Base-by-base conservation (phyloP, 2,888 invertebrate species). In the Tribolium freemani region DNA sequence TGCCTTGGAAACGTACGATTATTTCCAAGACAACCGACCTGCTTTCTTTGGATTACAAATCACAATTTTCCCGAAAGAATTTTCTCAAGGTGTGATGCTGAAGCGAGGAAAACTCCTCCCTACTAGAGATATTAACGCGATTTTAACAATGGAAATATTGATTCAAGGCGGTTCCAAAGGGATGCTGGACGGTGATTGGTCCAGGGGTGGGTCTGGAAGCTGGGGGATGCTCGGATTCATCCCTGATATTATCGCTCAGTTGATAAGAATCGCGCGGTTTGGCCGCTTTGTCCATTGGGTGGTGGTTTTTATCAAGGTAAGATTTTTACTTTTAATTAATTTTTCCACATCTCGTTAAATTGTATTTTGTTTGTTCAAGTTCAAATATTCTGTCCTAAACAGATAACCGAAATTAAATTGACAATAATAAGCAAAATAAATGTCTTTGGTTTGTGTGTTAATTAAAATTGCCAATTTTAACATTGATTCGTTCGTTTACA, bases 1-100 rank as follows among this genome's bases (percentile, higher is more conserved):
- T 63, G 30, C 63, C 63, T 63, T 63, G 63, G 63, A 50, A 63
- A 63, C 63, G 50, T 11, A 11, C 30, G 48, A 51, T 31, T 51
- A 63, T 63, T 63, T 63, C 63, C 63, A 63, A 48, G 63, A 63
- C 63, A 63, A 63, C 63, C 63, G 31, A 38, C 48, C 5, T 63
- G 31, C 50, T 31, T 50, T 50, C 20, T 8, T 51, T 31, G n/a
- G 13, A 57, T 31, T 45, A 11, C 11, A 16, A 48, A 48, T 10
- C 8, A 21, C 26, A 30, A 38, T 30, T 38, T 57, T 58, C 44
- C 45, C 45, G 16, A n/a, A n/a, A 58, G n/a, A n/a, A 45, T 58
- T 58, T 58, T 20, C 44, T 20, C 5, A 11, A 26, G 30, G 13
- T 45, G 58, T 38, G 11, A 38, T 45, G 13, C 16, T 5, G 9